A percentile compares a stretch with the other conserved stretches of the same genome.
These are phyloP conservation scores for Fragum whitleyi DNA, from an alignment of 2,888 invertebrate species.

Conservation along the genomic window DNA sequence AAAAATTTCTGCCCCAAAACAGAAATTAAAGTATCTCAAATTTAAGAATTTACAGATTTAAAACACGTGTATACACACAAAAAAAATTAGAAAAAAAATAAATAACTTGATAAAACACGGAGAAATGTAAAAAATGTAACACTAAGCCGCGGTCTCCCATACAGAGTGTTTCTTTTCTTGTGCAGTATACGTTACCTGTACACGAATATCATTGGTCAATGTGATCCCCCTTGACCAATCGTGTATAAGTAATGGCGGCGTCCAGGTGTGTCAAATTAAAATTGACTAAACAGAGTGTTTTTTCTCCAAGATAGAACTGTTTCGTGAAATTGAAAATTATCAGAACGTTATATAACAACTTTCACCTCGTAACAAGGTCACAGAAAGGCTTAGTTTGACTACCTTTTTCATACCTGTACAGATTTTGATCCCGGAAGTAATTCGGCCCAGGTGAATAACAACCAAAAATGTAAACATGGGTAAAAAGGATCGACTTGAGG, in stretches of 20 bases:
- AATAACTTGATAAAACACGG: too few relatives aligned
- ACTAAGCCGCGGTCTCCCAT: too few relatives aligned
- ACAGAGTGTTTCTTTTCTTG: too few relatives aligned
- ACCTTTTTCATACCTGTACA: background rate
- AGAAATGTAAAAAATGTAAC: too few relatives aligned
- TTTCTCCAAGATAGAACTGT: background rate
- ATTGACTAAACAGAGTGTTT: background rate
- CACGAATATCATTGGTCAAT: background rate
- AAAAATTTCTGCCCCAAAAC: too few relatives aligned
- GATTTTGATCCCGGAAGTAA: background rate
- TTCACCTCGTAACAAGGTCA: background rate
- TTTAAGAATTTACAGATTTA: too few relatives aligned
- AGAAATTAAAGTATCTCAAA: too few relatives aligned
- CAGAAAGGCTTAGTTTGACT: background rate
- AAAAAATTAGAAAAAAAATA: too few relatives aligned
- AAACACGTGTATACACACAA: too few relatives aligned
- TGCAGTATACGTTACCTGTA: too few relatives aligned
- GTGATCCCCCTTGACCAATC: slow-evolving; percentile 30
- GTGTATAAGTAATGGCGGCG: slow-evolving; percentile 45
- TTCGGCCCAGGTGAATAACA: background rate
- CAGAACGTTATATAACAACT: background rate
- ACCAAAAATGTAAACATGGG: slow-evolving; percentile 56
- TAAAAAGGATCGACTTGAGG: slow-evolving; percentile 77
- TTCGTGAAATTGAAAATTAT: background rate
- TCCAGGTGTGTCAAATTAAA: slow-evolving; percentile 38